Conservation (phyloP, 1,140 invertebrate species). For the Drosophila malerkotliana region DNA sequence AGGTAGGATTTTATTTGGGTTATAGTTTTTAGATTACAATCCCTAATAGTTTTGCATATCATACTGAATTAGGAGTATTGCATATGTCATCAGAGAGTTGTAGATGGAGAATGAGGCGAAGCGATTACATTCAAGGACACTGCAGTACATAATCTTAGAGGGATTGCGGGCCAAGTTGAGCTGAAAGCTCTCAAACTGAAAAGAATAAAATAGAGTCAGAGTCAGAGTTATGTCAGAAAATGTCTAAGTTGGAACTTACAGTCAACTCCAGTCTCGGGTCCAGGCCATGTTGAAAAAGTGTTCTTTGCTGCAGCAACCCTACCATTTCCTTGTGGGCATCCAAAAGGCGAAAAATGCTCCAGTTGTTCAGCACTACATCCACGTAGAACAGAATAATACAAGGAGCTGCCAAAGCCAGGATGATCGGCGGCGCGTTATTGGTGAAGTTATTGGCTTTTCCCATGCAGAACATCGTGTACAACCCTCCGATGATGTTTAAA, state of each 20-base stretch:
- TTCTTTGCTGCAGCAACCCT: slow-evolving; percentile 20
- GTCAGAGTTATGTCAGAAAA: no score
- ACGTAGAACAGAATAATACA: slow-evolving; percentile 12
- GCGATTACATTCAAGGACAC: slow-evolving; percentile 4
- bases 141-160: slow-evolving; percentile 20
- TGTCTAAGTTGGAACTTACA: slow-evolving; percentile 9
- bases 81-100: slow-evolving; percentile 38
- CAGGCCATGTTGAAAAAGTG: slow-evolving; percentile 5
- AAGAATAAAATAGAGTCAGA: neutral
- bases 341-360: slow-evolving; percentile 12
- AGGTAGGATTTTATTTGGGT: no score
- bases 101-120: slow-evolving; percentile 5
- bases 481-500: slow-evolving; percentile 1
- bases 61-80: slow-evolving; percentile 53
- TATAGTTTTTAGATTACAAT: no score
- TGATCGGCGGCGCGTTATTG: neutral
- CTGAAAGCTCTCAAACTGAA: slow-evolving; percentile 31
- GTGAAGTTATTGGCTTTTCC: neutral
- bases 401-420: neutral
- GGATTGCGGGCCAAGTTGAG: slow-evolving; percentile 45
- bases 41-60: slow-evolving; percentile 29
- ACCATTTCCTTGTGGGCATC: slow-evolving; percentile 22
- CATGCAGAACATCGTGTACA: slow-evolving; percentile 21
- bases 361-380: slow-evolving; percentile 14
- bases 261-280: slow-evolving; percentile 42